Percentiles rank a stretch among this genome's conserved stretches.
Conservation (phyloP, 2,113 vertebrate genomes). For the Oryzias curvinotus region DNA sequence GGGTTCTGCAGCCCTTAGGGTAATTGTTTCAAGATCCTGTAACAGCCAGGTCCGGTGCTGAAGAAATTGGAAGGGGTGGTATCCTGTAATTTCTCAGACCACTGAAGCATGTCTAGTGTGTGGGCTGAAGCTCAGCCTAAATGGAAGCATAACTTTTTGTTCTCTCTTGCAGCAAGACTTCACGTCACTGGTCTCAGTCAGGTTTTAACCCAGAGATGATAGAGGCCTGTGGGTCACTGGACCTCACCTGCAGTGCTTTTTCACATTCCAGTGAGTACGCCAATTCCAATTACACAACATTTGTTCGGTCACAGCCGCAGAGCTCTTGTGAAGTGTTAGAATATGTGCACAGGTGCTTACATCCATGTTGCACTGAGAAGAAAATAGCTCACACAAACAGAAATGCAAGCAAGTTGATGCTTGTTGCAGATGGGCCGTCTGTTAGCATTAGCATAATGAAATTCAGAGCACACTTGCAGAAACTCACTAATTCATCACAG, state of each 20-base stretch:
- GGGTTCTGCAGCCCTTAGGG: slow-evolving; percentile 66
- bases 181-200: slow-evolving; percentile 59
- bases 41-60: slow-evolving; percentile 63
- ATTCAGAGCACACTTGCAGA: slow-evolving; percentile 62
- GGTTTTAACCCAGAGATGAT: slow-evolving; percentile 47
- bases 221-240: slow-evolving; percentile 45
- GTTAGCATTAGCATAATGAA: slow-evolving; percentile 61
- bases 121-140: slow-evolving; percentile 59
- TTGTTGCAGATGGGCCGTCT: slow-evolving; percentile 49
- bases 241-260: slow-evolving; percentile 35
- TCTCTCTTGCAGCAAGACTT: slow-evolving; percentile 53
- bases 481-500: slow-evolving; percentile 66
- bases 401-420: slow-evolving; percentile 42
- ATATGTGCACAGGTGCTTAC: slow-evolving; percentile 58
- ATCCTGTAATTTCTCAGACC: slow-evolving; percentile 75
- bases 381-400: slow-evolving; percentile 38
- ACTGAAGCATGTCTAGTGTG: slow-evolving; percentile 65
- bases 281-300: slow-evolving; percentile 37
- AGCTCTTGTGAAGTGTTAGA: slow-evolving; percentile 23
- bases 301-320: slow-evolving; percentile 11
- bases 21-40: slow-evolving; percentile 69
- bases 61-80: slow-evolving; percentile 68
- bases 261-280: slow-evolving; percentile 40
- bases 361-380: slow-evolving; percentile 25
- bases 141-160: slow-evolving; percentile 67